phyloP scores from a whole-genome alignment of 2,888 invertebrate species.

The Chorisops tibialis region DNA sequence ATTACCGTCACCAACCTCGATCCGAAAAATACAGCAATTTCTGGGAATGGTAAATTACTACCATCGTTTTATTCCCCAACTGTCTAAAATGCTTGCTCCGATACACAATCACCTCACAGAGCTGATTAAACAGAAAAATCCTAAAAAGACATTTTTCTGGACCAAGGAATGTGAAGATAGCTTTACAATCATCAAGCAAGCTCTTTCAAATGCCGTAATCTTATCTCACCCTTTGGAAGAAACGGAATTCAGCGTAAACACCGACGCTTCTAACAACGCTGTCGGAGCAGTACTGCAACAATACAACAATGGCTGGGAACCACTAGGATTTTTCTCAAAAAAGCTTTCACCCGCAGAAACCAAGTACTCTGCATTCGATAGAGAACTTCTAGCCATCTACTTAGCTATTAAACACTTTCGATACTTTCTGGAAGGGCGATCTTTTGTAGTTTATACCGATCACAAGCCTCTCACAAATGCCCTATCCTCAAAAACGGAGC shows the following conservation, averaged over 20 bases:
- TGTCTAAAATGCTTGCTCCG: no score
- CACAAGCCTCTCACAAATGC: slow-evolving; percentile 41
- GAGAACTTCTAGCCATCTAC: slow-evolving; percentile 46
- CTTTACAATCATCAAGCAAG: no score
- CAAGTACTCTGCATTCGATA: slow-evolving; percentile 46
- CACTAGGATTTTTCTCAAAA: slow-evolving; percentile 44
- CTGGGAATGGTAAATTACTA: no score
- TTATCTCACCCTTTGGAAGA: not conserved
- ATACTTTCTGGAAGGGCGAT: slow-evolving; percentile 43
- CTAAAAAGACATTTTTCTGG: no score
- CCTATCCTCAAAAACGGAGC: slow-evolving; percentile 31
- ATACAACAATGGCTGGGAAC: slow-evolving; percentile 38
- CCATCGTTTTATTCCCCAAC: no score
- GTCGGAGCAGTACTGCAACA: slow-evolving; percentile 45
- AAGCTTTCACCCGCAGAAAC: slow-evolving; percentile 40
- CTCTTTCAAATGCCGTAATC: not conserved
- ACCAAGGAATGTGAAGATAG: no score
- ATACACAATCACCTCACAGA: no score
- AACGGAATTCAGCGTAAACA: not conserved
- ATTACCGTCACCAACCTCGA: no score
- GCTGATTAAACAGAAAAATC: no score
- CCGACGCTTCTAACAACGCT: slow-evolving; percentile 43
- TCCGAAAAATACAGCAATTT: no score
- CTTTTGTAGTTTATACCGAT: slow-evolving; percentile 32
- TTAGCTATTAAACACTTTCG: slow-evolving; percentile 43